These are phyloP conservation scores for Aricia agestis DNA, from an alignment of 1,140 invertebrate genomes.

Conservation along the genomic window DNA sequence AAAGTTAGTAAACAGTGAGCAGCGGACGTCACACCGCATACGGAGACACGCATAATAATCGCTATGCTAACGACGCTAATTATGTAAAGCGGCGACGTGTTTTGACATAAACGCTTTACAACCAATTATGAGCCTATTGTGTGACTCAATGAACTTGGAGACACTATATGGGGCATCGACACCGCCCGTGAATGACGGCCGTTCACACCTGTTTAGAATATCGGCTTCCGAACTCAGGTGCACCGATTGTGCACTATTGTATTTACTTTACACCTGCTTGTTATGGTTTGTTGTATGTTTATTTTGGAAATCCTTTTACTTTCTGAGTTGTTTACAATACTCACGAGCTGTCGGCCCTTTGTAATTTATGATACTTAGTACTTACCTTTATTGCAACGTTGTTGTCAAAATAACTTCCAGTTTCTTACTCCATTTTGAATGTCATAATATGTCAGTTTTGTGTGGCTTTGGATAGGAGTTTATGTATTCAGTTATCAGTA, in stretches of 20 bases:
- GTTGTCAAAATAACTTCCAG: too few relatives aligned
- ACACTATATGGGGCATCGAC: slow-evolving; percentile 71
- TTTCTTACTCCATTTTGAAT: too few relatives aligned
- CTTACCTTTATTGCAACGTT: too few relatives aligned
- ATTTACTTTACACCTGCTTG: slow-evolving; percentile 37
- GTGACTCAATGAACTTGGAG: slow-evolving; percentile 69
- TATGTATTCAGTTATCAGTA: too few relatives aligned
- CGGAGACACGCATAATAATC: slow-evolving; percentile 71
- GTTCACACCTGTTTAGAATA: slow-evolving; percentile 61
- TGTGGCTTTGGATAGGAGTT: too few relatives aligned
- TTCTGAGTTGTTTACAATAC: neutral
- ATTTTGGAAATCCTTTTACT: neutral
- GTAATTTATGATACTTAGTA: too few relatives aligned
- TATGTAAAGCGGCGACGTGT: slow-evolving; percentile 67
- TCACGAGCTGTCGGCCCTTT: slow-evolving; percentile 2
- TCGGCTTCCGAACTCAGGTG: slow-evolving; percentile 55
- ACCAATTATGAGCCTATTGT: slow-evolving; percentile 69
- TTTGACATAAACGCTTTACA: slow-evolving; percentile 66
- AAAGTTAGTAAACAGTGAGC: slow-evolving; percentile 62
- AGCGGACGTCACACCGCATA: slow-evolving; percentile 43
- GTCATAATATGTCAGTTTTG: too few relatives aligned
- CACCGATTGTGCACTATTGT: slow-evolving; percentile 57
- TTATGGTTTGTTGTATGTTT: neutral
- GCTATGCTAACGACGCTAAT: slow-evolving; percentile 69
- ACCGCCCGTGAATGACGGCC: slow-evolving; percentile 41